Evolutionary conservation across 1,140 invertebrate genomes (phyloP).

Genomic region (Macrosteles quadrilineatus): DNA sequence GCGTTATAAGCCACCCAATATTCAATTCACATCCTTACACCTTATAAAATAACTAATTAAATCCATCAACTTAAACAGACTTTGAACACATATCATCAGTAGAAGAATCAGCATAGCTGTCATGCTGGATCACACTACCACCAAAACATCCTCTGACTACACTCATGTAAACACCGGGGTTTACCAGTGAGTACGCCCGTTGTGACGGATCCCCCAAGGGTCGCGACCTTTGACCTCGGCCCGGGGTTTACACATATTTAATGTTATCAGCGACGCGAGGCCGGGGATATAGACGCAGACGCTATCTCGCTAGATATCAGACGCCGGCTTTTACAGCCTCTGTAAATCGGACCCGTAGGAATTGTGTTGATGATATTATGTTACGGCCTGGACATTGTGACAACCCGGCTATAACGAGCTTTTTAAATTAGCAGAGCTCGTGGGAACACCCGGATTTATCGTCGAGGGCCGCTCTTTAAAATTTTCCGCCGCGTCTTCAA

Average conservation of each 20-base stretch:
- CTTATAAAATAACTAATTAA: too few relatives aligned
- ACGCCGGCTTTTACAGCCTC: conserved; percentile 1
- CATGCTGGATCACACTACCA: too few relatives aligned
- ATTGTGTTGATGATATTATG: conserved; percentile 27
- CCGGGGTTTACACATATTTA: not conserved
- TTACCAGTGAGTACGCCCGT: too few relatives aligned
- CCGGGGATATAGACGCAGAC: conserved; percentile 10
- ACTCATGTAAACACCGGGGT: too few relatives aligned
- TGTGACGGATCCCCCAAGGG: too few relatives aligned
- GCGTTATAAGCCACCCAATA: too few relatives aligned
- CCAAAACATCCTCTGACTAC: too few relatives aligned
- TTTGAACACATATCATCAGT: too few relatives aligned
- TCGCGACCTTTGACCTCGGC: not conserved
- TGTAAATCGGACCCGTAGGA: conserved; percentile 4
- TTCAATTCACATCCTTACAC: too few relatives aligned
- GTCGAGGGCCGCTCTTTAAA: not conserved
- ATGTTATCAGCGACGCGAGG: not conserved
- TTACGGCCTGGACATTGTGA: conserved; percentile 10
- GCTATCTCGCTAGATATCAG: conserved; percentile 6
- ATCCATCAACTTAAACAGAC: too few relatives aligned
- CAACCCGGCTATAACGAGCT: conserved; percentile 4
- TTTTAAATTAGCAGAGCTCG: conserved; percentile 13
- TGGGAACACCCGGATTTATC: conserved; percentile 16
- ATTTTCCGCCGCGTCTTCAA: not conserved
- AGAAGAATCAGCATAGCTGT: too few relatives aligned